Evolutionary conservation across 2,888 invertebrate species (phyloP).

Genomic region (Leucophenga montana): DNA sequence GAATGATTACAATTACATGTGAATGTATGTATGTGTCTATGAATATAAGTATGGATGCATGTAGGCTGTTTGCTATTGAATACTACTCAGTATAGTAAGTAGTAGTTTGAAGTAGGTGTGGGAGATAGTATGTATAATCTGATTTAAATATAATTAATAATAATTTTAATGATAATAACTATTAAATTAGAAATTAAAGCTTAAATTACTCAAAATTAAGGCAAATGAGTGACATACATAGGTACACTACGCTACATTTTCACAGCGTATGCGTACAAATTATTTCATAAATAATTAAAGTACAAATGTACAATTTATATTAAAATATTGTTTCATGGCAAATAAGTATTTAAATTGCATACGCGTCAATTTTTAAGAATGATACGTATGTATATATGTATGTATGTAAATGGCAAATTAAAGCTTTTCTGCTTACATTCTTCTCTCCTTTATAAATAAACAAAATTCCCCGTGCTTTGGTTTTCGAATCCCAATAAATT

Average conservation of each 20-base stretch:
- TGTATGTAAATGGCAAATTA: constrained; percentile 64
- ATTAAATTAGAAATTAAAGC: constrained; percentile 23
- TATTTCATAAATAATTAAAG: constrained; percentile 27
- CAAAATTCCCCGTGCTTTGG: not conserved
- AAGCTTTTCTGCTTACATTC: constrained; percentile 54
- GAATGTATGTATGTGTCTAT: not conserved
- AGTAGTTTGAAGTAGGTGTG: not conserved
- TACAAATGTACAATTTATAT: constrained; percentile 33
- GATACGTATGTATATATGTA: too few relatives aligned
- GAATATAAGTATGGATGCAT: too few relatives aligned
- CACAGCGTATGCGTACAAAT: constrained; percentile 1
- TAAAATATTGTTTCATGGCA: too few relatives aligned
- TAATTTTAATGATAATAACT: not conserved
- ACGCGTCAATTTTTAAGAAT: too few relatives aligned
- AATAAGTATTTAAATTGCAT: too few relatives aligned
- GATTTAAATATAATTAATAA: too few relatives aligned
- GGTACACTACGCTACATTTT: constrained; percentile 31
- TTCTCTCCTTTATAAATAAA: not conserved
- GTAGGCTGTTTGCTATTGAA: not conserved
- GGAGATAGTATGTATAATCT: not conserved
- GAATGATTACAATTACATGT: not conserved
- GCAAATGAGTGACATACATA: constrained; percentile 51
- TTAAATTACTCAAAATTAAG: constrained; percentile 45
- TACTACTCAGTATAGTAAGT: not conserved
- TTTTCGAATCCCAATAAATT: too few relatives aligned